phyloP scores from a whole-genome alignment of 1,140 invertebrate species.

The Solen grandis region DNA sequence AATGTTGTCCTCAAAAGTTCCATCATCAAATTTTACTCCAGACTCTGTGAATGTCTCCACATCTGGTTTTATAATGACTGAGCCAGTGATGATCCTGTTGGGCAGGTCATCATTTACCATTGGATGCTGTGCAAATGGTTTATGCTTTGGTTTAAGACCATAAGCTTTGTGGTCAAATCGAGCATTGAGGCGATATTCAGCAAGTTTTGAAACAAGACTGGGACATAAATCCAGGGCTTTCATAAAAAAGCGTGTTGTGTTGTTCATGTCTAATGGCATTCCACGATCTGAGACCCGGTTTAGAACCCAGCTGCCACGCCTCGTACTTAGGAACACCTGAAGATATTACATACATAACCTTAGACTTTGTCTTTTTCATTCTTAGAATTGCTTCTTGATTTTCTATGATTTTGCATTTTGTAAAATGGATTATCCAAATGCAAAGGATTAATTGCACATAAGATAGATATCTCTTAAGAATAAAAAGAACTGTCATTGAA shows the following conservation, averaged over 20 bases:
- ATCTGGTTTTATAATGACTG: slow-evolving; percentile 79
- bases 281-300: slow-evolving; percentile 76
- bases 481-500: background rate
- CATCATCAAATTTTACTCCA: slow-evolving; percentile 80
- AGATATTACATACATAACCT: slow-evolving; percentile 29
- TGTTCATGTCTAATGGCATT: slow-evolving; percentile 68
- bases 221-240: slow-evolving; percentile 24
- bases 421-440: background rate
- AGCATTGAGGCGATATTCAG: slow-evolving; percentile 51
- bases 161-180: slow-evolving; percentile 81
- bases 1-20: slow-evolving; percentile 70
- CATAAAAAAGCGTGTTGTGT: slow-evolving; percentile 34
- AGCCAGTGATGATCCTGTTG: slow-evolving; percentile 82
- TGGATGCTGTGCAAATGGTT: slow-evolving; percentile 81
- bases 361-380: background rate
- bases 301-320: slow-evolving; percentile 82
- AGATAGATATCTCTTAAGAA: no score
- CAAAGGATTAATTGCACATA: no score
- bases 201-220: background rate
- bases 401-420: background rate
- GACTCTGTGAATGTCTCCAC: slow-evolving; percentile 74
- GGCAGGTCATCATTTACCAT: slow-evolving; percentile 83
- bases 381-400: no score
- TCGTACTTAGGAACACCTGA: slow-evolving; percentile 82
- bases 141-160: slow-evolving; percentile 80